Evolutionary conservation across 1,140 invertebrate species (phyloP), one percentile per base, ranked within the genome.

Genomic region (Calosoma granatense): DNA sequence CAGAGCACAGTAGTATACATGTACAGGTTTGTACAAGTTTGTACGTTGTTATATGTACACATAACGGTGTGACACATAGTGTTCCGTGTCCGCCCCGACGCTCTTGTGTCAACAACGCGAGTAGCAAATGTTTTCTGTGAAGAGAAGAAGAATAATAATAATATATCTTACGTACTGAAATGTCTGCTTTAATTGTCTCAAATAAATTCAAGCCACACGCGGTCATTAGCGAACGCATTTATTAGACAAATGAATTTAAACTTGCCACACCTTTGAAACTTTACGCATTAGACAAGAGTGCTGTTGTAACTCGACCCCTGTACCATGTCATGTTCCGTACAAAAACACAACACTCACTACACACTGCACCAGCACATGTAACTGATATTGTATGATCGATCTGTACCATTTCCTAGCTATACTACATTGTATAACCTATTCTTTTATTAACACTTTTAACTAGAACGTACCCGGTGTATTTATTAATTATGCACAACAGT

Each of bases 221-320:
- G 41, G 41, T 47, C 41, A 47, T 47, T 47, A 47, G 41, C 41
- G 41, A 47, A 47, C 41, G 41, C 41, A 47, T 47, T 47, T 47
- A 47, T 47, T 47, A 47, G 41, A 47, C 41, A 47, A 47, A 47
- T 47, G 41, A 47, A 47, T 47, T 47, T 47, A 47, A 47, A 47
- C 41, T 47, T 47, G 9, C 9, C 41, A 47, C 41, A 47, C 41
- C 41, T 47, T 47, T 47, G 15, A 47, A 47, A 47, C 41, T 47
- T 47, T 47, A 47, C 15, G 41, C 41, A 47, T 47, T 47, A 47
- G 17, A 36, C n/a, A n/a, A n/a, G n/a, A n/a, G n/a, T n/a, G n/a
- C n/a, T n/a, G n/a, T n/a, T n/a, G n/a, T n/a, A n/a, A n/a, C n/a
- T n/a, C n/a, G n/a, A n/a, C n/a, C n/a, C n/a, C n/a, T n/a, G n/a